Evolutionary conservation across 2,797 vertebrate species (phyloP).

Genomic region (Prunella strophiata): DNA sequence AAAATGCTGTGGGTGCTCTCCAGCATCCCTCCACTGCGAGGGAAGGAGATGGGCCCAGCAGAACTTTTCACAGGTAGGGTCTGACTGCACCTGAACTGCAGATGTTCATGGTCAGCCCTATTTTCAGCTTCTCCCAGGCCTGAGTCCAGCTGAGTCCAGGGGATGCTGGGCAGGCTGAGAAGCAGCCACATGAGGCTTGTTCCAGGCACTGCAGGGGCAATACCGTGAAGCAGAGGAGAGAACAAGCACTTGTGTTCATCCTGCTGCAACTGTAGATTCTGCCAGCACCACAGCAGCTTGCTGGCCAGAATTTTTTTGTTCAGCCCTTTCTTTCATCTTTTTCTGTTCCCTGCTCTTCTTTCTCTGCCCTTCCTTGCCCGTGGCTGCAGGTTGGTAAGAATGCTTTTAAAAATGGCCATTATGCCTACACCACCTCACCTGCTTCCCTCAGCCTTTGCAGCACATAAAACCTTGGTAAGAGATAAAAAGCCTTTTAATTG

Average conservation of each 20-base stretch:
- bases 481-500: slow-evolving; percentile 6
- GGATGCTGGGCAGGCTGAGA: neutral
- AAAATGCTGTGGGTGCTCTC: neutral
- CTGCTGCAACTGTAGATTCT: neutral
- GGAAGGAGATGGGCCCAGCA: neutral
- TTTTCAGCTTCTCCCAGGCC: neutral
- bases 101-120: rapidly evolving
- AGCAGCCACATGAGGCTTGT: neutral
- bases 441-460: neutral
- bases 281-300: neutral
- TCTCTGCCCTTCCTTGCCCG: neutral
- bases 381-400: neutral
- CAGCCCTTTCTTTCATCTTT: neutral
- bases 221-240: neutral
- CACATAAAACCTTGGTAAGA: neutral
- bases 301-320: neutral
- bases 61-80: neutral
- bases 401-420: neutral
- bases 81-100: neutral
- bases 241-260: neutral
- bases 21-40: neutral
- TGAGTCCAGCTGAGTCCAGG: neutral
- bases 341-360: neutral
- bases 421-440: neutral
- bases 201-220: neutral